These are phyloP conservation scores for Petroica traversi DNA, from an alignment of 2,113 vertebrate genomes.

Conservation along the genomic window DNA sequence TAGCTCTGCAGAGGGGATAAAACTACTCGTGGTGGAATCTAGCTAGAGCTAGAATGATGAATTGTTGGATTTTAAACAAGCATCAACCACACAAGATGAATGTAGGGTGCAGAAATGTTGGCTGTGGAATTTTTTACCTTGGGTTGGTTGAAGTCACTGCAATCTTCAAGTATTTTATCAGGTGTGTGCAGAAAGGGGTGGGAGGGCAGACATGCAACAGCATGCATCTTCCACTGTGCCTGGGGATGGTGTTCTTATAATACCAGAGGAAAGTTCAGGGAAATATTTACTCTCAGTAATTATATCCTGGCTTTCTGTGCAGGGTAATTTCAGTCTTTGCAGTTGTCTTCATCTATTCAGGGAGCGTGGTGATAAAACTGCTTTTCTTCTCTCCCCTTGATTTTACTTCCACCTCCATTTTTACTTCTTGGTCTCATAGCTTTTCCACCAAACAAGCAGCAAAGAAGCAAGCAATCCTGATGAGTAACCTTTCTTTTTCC, in stretches of 20 bases:
- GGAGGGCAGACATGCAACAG: conserved; percentile 37
- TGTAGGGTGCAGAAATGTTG: not conserved
- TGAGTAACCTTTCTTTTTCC: not conserved
- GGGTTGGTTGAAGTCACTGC: not conserved
- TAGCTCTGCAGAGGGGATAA: not conserved
- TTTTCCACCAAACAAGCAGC: not conserved
- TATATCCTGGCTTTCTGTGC: not conserved
- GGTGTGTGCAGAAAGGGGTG: not conserved
- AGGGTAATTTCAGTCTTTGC: not conserved
- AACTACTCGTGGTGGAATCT: not conserved
- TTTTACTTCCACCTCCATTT: not conserved
- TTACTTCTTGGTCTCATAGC: not conserved
- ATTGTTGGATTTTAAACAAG: not conserved
- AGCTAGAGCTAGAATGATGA: not conserved
- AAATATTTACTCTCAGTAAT: not conserved
- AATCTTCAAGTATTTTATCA: conserved; percentile 18
- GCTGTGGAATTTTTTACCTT: not conserved
- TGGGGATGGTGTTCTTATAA: not conserved
- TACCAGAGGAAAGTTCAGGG: conserved; percentile 43
- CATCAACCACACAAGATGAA: not conserved
- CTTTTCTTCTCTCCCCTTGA: not conserved
- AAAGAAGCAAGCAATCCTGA: not conserved
- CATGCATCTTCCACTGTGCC: not conserved
- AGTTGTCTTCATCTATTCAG: not conserved
- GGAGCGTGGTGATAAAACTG: not conserved